These are phyloP conservation scores for Orthosia gracilis DNA, from an alignment of 2,888 invertebrate genomes.

Conservation along the genomic window DNA sequence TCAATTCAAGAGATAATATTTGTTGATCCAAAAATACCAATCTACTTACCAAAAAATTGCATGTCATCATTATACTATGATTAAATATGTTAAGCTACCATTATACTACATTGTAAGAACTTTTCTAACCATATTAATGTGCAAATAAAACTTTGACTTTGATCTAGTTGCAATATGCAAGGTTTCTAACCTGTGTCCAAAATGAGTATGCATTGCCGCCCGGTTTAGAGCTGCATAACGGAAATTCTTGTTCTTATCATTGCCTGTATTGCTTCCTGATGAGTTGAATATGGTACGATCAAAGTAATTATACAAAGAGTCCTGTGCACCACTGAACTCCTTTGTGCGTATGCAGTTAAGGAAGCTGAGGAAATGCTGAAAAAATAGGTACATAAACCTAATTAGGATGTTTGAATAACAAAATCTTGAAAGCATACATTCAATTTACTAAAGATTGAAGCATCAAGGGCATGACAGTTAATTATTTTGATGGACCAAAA, in stretches of 20 bases:
- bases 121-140: too few species aligned
- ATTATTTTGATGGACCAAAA: too few species aligned
- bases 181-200: slow-evolving; percentile 93
- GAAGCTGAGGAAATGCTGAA: slow-evolving; percentile 97
- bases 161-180: neutral
- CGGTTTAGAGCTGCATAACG: slow-evolving; percentile 98
- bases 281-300: slow-evolving; percentile 91
- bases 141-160: too few species aligned
- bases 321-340: slow-evolving; percentile 96
- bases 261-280: slow-evolving; percentile 81
- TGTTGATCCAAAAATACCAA: too few species aligned
- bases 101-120: too few species aligned
- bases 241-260: slow-evolving; percentile 92
- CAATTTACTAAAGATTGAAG: too few species aligned
- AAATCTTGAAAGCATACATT: too few species aligned
- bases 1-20: neutral
- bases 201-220: slow-evolving; percentile 96
- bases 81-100: too few species aligned
- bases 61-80: too few species aligned
- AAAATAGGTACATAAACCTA: slow-evolving; percentile 59
- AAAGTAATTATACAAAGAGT: slow-evolving; percentile 96
- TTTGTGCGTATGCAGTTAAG: slow-evolving; percentile 96
- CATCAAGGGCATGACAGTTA: too few species aligned
- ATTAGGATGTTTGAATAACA: too few species aligned
- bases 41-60: too few species aligned